Evolutionary conservation across 2,797 vertebrate species (phyloP).

Genomic region (Mormyrus hasselquistii): DNA sequence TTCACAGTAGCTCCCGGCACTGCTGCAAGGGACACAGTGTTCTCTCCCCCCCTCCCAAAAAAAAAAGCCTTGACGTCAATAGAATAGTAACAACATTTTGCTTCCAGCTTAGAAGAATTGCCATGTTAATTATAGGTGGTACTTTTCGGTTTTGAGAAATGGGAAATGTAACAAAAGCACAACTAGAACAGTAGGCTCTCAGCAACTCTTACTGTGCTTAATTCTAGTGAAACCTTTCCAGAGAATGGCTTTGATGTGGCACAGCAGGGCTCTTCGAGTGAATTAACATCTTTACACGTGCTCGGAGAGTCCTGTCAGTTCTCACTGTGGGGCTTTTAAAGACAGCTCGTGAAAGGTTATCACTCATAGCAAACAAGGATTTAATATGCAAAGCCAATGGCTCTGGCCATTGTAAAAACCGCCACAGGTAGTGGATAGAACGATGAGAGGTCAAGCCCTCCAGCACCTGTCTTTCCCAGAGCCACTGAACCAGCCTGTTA

Average conservation of each 20-base stretch:
- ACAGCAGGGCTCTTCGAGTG: neutral
- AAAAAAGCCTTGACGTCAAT: conserved; percentile 5
- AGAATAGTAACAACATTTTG: conserved; percentile 2
- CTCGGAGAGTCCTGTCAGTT: neutral
- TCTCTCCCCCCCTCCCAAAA: neutral
- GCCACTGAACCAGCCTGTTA: neutral
- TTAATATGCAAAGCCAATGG: neutral
- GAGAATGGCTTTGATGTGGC: neutral
- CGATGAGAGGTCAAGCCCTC: neutral
- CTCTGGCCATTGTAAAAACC: neutral
- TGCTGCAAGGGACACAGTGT: neutral
- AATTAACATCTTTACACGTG: neutral
- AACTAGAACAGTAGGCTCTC: neutral
- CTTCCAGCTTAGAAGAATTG: neutral
- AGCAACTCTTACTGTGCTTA: neutral
- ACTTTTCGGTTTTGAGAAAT: conserved; percentile 9
- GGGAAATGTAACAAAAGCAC: neutral
- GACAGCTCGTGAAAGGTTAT: neutral
- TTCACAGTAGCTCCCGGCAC: conserved; percentile 4
- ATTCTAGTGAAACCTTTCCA: neutral
- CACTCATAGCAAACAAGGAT: neutral
- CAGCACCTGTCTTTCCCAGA: neutral
- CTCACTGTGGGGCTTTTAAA: neutral
- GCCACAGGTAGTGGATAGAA: neutral
- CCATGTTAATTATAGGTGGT: neutral